Base-by-base conservation (phyloP, 2,888 invertebrate genomes). In the Galerucella nymphaeae region DNA sequence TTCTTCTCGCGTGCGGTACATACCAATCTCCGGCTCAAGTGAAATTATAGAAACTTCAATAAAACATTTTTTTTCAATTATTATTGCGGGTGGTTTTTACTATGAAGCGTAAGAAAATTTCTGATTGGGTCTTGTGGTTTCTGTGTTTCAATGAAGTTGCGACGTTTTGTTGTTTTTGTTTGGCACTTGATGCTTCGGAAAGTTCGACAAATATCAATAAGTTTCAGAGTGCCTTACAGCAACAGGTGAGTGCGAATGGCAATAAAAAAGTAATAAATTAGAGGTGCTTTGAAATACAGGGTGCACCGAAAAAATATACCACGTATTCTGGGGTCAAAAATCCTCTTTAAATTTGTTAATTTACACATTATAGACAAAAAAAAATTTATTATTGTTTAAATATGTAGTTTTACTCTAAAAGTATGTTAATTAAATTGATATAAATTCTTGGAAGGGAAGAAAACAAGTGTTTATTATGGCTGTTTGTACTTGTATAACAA, bases 141-240 rank as follows among this genome's bases (percentile, higher is more conserved):
- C 38, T 73, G 30, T 73, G 69, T 38, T 71, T 74, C 66, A 69
- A 70, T 64, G 70, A 66, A 45, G 42, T 77, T 57, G 65, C 18
- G n/a, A 42, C 77, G 48, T 66, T 55, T 64, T 66, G 30, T 38
- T 72, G 71, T 64, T 68, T 58, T 42, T 75, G 72, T 58, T 71
- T 59, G 45, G 69, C 73, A 10, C 66, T 77, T 62, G 74, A 78
- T 55, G 66, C 78, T 20, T 71, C 77, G n/a, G 77, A 78, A 41
- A 42, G 16, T 23, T 70, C 68, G 42, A 67, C 66, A 10, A 67
- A 70, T 65, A 75, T 77, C 23, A 77, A 78, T 55, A 80, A 74
- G 62, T 82, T 84, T 84, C 89, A 80, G 87, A 88, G 82, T 85
- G 89, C 83, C 85, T 86, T 77, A 86, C 88, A 85, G 83, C 89